A percentile compares a stretch with the other conserved stretches of the same genome.
phyloP scores from a whole-genome alignment of 2,888 invertebrate genomes.

The Drosophila leonis region DNA sequence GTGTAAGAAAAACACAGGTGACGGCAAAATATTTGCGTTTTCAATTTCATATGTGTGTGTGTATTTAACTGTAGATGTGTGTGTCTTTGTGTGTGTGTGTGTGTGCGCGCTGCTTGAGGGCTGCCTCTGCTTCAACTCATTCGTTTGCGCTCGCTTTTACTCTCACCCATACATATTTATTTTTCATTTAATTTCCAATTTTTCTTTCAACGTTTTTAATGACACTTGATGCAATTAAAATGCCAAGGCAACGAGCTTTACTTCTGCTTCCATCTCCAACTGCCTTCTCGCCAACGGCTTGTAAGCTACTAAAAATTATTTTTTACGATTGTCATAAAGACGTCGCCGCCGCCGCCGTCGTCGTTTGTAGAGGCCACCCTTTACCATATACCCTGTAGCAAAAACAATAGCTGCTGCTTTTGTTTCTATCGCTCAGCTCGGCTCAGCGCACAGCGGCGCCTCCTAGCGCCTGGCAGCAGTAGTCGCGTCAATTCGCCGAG shows the following conservation, averaged over 20 bases:
- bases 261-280: slow-evolving; percentile 7
- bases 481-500: slow-evolving; percentile 38
- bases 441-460: slow-evolving; percentile 34
- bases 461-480: slow-evolving; percentile 47
- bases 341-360: slow-evolving; percentile 61
- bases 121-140: neutral
- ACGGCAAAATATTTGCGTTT: slow-evolving; percentile 65
- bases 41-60: slow-evolving; percentile 46
- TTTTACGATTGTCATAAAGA: slow-evolving; percentile 81
- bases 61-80: slow-evolving; percentile 14
- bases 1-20: slow-evolving; percentile 54
- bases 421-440: slow-evolving; percentile 43
- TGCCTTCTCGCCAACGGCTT: slow-evolving; percentile 49
- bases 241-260: slow-evolving; percentile 63
- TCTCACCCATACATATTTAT: slow-evolving; percentile 54
- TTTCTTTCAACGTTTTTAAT: slow-evolving; percentile 68
- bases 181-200: slow-evolving; percentile 76
- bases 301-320: slow-evolving; percentile 78
- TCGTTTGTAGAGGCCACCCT: slow-evolving; percentile 32
- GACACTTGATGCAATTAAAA: slow-evolving; percentile 78
- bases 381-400: slow-evolving; percentile 7
- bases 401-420: slow-evolving; percentile 59
- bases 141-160: slow-evolving; percentile 5
- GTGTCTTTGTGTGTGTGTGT: slow-evolving; percentile 9
- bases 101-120: slow-evolving; percentile 35